Base-by-base conservation (phyloP, 2,797 vertebrate genomes). In the Sebastes goodei region DNA sequence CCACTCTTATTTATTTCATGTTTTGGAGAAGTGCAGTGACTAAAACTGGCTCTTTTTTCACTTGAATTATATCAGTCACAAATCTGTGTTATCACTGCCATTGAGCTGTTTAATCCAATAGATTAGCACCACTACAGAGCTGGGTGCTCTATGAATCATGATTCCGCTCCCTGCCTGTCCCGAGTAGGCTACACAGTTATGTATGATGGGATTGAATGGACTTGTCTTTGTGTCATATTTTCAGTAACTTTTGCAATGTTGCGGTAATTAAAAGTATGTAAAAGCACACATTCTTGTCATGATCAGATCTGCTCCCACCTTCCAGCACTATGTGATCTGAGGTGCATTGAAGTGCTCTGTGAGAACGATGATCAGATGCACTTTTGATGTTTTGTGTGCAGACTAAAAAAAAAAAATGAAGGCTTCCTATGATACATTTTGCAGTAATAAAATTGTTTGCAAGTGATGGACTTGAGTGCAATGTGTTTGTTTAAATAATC, bases 401-500 rank as follows among this genome's bases (percentile, higher is more conserved):
- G 76, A 83, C 60, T 74, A 55, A 81, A 68, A 27, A 64, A 57
- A 68, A 63, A 74, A 74, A 79, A 63, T 80, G 63, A 74, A 89
- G 83, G 80, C 80, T 91, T 90, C 84, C 74, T 76, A 82, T 86
- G 80, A 80, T 76, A 74, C 82, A 46, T 92, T 94, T 93, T 93
- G 93, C 92, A 94, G 93, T 92, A 95, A 94, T 91, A 94, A 93
- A 94, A 87, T 64, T 79, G 76, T 93, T 93, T 90, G 87, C 86
- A 91, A 88, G 29, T 88, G 62, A 70, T 27, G 62, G 32, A 69
- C 49, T 59, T 74, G 33, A 64, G 70, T 78, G 25, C 5, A 17
- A 29, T 76, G 15, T 80, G 29, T 49, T 79, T 84, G 10, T 73
- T 83, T 76, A 30, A 6, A 17, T 73, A 14, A 11, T 53, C 53